Evolutionary conservation across 2,888 invertebrate species (phyloP), one percentile per base, ranked within the genome.

Genomic region (Apoda limacodes): DNA sequence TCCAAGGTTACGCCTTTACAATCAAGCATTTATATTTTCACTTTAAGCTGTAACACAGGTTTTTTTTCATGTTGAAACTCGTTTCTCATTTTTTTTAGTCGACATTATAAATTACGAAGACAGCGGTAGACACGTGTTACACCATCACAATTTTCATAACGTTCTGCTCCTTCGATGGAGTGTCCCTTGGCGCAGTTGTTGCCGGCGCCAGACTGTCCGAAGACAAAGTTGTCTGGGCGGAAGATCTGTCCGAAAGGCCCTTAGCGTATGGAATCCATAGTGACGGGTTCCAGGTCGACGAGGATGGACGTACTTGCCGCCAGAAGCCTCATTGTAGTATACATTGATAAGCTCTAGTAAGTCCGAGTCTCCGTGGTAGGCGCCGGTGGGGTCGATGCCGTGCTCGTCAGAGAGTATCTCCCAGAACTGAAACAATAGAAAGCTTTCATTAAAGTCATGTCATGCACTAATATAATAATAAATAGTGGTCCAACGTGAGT

Each of bases 391-490:
- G 84, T 94, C 93, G 60, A 95, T 95, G 59, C 94, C 94, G 71
- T 95, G 95, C 82, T 95, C 95, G 63, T 95, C 94, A 32, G 94
- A 95, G 78, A 96, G 95, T 52, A 96, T 95, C 83, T 96, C 95
- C 95, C 95, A 95, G 85, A 82, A 71, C 52, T 78, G 65, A 42
- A 51, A 60, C 61, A 65, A 57, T 76, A 89, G 91, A 54, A 83
- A 90, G 60, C 83, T 75, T 27, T 90, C 89, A 71, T 93, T 93
- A 45, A 90, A 89, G 39, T n/a, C 64, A 65, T 62, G 60, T 61
- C 54, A 60, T n/a, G n/a, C n/a, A n/a, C n/a, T n/a, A n/a, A n/a
- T n/a, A n/a, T 50, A 46, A 50, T n/a, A n/a, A n/a, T n/a, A n/a
- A n/a, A n/a, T n/a, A n/a, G n/a, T n/a, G n/a, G n/a, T n/a, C n/a